A percentile compares a stretch with the other conserved stretches of the same genome.
phyloP scores from a whole-genome alignment of 2,888 invertebrate genomes.

The Cantharis rufa region DNA sequence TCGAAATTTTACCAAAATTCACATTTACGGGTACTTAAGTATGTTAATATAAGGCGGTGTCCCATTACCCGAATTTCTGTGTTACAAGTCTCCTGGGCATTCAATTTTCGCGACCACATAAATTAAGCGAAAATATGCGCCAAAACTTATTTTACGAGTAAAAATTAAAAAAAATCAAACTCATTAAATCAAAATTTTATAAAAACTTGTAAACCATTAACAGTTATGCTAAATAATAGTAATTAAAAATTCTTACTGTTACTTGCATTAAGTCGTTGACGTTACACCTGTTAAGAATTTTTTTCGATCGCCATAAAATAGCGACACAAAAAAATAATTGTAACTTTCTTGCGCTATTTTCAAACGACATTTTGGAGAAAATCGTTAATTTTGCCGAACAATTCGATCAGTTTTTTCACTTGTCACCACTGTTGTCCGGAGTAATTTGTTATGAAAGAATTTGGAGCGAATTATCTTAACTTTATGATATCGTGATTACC shows the following conservation, averaged over 20 bases:
- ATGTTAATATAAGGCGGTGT: background rate
- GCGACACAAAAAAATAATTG: background rate
- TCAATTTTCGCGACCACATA: background rate
- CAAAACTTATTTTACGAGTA: background rate
- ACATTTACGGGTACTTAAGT: background rate
- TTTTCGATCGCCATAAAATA: background rate
- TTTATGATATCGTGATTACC: conserved; percentile 11
- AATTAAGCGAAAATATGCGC: background rate
- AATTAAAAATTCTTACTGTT: conserved; percentile 2
- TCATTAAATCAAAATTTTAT: background rate
- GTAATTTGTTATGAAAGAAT: conserved; percentile 10
- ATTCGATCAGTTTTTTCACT: conserved; percentile 3
- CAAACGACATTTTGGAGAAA: background rate
- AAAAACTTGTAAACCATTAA: background rate
- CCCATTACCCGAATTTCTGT: background rate
- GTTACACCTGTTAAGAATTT: background rate
- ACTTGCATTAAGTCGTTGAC: background rate
- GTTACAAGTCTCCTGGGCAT: background rate
- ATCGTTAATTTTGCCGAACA: background rate
- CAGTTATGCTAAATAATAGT: conserved; percentile 2
- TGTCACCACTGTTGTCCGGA: conserved; percentile 4
- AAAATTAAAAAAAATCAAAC: background rate
- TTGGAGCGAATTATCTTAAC: conserved; percentile 8
- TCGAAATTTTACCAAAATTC: background rate
- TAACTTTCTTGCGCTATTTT: background rate